Evolutionary conservation across 2,113 vertebrate genomes (phyloP), one percentile per base, ranked within the genome.

Genomic region (Ivindomyrus marchei): DNA sequence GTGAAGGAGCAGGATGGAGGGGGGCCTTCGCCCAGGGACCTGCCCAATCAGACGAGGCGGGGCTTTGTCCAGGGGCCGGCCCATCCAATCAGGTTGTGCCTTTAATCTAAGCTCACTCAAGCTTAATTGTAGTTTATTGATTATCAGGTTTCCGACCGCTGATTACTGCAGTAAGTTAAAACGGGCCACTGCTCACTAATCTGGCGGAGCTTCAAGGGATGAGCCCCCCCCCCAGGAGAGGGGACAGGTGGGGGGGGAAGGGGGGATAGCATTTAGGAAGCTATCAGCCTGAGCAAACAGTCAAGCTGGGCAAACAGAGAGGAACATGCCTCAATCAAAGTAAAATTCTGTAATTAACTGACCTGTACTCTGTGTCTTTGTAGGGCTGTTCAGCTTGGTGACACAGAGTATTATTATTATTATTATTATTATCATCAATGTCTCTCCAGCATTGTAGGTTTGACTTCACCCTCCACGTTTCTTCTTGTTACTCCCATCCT

Each of bases 51-150:
- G 50, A n/a, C 10, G 24, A 1, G 27, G 6, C 0, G 15, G 13
- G 19, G 2, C 15, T 36, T 66, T 45, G 19, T 24, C 13, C 13
- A 45, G n/a, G 36, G 31, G 13, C 15, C 49, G 3, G 36, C 24
- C 2, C 7, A 7, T 74, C 88, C 24, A 52, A 45, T 21, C 50
- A 49, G 39, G 19, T 31, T 31, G 27, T 9, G 70, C 36, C 45
- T 15, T 85, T 85, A 80, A 80, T 31, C 36, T 80, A 13, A 62
- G n/a, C 11, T 7, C 17, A 39, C 70, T 19, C 36, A 15, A 19
- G 47, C 46, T 83, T 39, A 49, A 52, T 89, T 42, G 70, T 36
- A 50, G 46, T 39, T 52, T 27, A 80, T 89, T 89, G 88, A 89
- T 89, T 89, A 47, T 70, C 36, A 50, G n/a, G 24, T 77, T 80